phyloP scores from a whole-genome alignment of 2,888 invertebrate genomes.

The Hypsopygia costalis region DNA sequence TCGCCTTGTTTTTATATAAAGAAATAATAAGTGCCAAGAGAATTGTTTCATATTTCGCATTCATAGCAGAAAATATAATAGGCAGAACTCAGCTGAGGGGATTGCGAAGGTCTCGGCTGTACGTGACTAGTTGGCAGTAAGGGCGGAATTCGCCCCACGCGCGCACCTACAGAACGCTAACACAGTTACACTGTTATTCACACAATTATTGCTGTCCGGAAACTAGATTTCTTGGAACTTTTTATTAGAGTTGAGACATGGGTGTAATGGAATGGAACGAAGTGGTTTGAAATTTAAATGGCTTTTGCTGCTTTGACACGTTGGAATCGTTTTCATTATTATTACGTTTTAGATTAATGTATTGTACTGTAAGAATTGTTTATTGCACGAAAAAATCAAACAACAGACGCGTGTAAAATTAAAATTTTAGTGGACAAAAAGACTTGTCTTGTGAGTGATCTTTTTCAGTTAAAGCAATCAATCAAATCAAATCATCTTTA shows the following conservation, averaged over 20 bases:
- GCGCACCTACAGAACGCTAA: conserved; percentile 31
- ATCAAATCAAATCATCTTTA: too few relatives aligned
- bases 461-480: too few relatives aligned
- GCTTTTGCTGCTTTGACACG: not conserved
- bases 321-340: conserved; percentile 6
- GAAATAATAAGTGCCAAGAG: too few relatives aligned
- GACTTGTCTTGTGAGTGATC: too few relatives aligned
- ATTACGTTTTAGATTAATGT: too few relatives aligned
- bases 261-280: not conserved
- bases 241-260: conserved; percentile 7
- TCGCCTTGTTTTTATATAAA: too few relatives aligned
- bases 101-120: conserved; percentile 32
- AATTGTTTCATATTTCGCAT: conserved; percentile 32
- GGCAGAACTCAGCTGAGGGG: conserved; percentile 31
- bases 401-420: too few relatives aligned
- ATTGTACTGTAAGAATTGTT: too few relatives aligned
- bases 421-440: too few relatives aligned
- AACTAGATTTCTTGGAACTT: conserved; percentile 25
- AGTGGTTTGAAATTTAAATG: too few relatives aligned
- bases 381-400: too few relatives aligned
- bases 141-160: conserved; percentile 38
- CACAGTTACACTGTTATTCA: conserved; percentile 44
- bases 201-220: conserved; percentile 43
- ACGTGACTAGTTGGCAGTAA: conserved; percentile 45
- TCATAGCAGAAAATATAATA: conserved; percentile 42